Evolutionary conservation across 1,140 invertebrate genomes (phyloP).

Genomic region (Caenorhabditis briggsae): DNA sequence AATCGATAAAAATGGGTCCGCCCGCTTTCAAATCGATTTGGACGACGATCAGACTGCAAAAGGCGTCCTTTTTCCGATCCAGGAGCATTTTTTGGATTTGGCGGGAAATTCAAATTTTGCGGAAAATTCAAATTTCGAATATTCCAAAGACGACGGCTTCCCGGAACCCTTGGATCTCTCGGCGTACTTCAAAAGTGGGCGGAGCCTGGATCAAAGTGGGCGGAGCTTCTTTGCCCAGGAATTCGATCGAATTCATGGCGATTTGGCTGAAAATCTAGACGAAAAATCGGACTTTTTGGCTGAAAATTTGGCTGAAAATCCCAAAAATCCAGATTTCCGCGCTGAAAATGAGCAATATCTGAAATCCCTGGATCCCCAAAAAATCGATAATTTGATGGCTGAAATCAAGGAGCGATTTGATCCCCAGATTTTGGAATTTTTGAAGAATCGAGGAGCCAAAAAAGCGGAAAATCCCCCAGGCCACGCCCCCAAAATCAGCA

Average conservation of each 20-base stretch:
- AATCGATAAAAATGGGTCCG: neutral
- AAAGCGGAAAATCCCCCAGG: neutral
- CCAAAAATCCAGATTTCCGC: conserved; percentile 11
- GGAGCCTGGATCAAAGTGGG: neutral
- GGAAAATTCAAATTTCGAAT: neutral
- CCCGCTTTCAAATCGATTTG: conserved; percentile 7
- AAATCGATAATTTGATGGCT: conserved; percentile 44
- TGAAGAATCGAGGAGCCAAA: conserved; percentile 37
- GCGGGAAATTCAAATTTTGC: neutral
- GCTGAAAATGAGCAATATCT: conserved; percentile 58
- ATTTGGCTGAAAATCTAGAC: conserved; percentile 24
- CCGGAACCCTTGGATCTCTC: conserved; percentile 9
- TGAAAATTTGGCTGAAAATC: neutral
- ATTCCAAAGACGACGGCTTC: conserved; percentile 28
- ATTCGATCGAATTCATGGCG: conserved; percentile 58
- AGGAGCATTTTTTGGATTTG: neutral
- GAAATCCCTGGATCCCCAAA: neutral
- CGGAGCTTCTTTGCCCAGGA: conserved; percentile 57
- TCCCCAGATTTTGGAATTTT: conserved; percentile 13
- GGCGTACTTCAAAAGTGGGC: conserved; percentile 4
- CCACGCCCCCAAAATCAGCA: conserved; percentile 8
- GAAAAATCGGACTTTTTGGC: neutral
- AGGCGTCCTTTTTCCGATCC: neutral
- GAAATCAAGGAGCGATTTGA: conserved; percentile 48
- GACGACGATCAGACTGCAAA: neutral